phyloP scores from a whole-genome alignment of 2,797 vertebrate genomes.

The Otus scops region DNA sequence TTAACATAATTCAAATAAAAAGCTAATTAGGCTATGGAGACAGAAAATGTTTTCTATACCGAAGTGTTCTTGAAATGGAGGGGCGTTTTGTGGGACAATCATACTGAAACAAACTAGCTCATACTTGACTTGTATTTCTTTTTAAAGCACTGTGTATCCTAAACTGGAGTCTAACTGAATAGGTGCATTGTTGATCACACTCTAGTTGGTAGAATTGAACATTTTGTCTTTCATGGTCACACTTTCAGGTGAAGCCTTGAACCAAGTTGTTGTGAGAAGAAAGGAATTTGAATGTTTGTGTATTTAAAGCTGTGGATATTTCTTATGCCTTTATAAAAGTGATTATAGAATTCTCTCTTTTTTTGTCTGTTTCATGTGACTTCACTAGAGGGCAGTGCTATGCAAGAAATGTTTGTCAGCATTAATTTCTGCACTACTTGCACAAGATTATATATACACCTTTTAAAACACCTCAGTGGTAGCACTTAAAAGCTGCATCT shows the following conservation, averaged over 20 bases:
- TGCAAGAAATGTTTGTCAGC: slow-evolving; percentile 55
- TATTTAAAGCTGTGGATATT: not conserved
- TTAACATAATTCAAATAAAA: not conserved
- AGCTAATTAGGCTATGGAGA: not conserved
- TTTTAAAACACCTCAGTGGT: not conserved
- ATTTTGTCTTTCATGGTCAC: not conserved
- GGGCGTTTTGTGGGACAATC: rapidly evolving
- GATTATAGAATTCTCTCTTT: not conserved
- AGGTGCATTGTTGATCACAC: not conserved
- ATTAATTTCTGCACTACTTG: not conserved
- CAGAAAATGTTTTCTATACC: rapidly evolving
- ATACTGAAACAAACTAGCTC: not conserved
- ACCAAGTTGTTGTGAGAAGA: not conserved
- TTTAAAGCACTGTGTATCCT: not conserved
- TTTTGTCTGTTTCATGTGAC: not conserved
- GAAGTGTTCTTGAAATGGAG: not conserved
- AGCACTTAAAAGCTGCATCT: not conserved
- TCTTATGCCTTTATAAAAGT: not conserved
- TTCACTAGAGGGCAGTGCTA: slow-evolving; percentile 78
- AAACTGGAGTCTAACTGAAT: not conserved
- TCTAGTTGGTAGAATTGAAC: not conserved
- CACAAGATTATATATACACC: not conserved
- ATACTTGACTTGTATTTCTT: not conserved
- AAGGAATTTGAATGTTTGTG: not conserved
- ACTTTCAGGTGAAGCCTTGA: not conserved